A percentile compares a stretch with the other conserved stretches of the same genome.
These are phyloP conservation scores for Ditylenchus weischeri DNA, from an alignment of 2,888 invertebrate species.

Conservation along the genomic window DNA sequence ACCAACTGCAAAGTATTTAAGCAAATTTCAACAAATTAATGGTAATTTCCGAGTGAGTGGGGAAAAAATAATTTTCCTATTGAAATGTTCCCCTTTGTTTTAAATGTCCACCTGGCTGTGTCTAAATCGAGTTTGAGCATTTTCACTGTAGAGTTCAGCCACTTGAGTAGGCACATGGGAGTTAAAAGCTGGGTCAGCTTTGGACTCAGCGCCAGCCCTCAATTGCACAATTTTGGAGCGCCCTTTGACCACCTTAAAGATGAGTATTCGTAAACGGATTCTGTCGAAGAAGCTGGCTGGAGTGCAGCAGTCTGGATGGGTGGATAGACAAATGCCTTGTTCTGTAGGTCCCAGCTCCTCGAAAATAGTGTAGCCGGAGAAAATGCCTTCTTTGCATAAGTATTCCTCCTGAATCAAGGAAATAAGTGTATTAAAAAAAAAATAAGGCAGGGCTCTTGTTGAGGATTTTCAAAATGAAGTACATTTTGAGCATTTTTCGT, in stretches of 20 bases:
- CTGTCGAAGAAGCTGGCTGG: conserved; percentile 20
- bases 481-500: too few relatives aligned
- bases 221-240: conserved; percentile 14
- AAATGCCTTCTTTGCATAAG: conserved; percentile 18
- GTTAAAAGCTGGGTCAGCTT: conserved; percentile 21
- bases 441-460: too few relatives aligned
- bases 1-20: too few relatives aligned
- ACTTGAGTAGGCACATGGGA: conserved; percentile 11
- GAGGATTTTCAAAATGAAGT: too few relatives aligned
- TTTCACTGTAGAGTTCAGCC: conserved; percentile 4
- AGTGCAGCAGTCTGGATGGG: conserved; percentile 20
- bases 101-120: conserved; percentile 17
- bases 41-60: too few relatives aligned
- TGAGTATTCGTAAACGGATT: conserved; percentile 15
- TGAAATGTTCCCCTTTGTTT: conserved; percentile 1
- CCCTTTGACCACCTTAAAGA: conserved; percentile 25
- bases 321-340: conserved; percentile 23
- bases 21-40: too few relatives aligned
- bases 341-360: conserved; percentile 23
- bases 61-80: too few relatives aligned
- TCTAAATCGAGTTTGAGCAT: conserved; percentile 11
- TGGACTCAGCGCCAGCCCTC: not conserved
- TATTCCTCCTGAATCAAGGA: conserved; percentile 23
- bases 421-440: not conserved
- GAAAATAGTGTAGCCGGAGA: conserved; percentile 14